Percentiles rank a stretch among this genome's conserved stretches.
phyloP scores from a whole-genome alignment of 2,888 invertebrate species.

The Eubasilissa splendida region DNA sequence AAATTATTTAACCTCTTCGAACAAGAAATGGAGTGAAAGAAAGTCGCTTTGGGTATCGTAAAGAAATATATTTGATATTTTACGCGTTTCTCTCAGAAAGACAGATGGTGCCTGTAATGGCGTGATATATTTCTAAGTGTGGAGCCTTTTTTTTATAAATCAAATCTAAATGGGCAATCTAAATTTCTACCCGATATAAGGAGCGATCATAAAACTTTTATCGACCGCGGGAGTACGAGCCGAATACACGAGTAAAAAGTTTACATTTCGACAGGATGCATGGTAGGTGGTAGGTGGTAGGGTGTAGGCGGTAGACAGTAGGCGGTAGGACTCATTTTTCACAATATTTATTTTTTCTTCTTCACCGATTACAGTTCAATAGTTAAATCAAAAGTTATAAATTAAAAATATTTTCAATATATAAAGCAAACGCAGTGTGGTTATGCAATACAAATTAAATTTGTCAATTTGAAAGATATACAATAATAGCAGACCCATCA shows the following conservation, averaged over 20 bases:
- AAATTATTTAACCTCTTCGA: slow-evolving; percentile 16
- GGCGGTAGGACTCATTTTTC: background rate
- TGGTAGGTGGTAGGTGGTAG: background rate
- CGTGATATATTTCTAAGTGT: slow-evolving; percentile 34
- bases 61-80: slow-evolving; percentile 38
- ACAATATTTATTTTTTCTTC: background rate
- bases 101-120: slow-evolving; percentile 33
- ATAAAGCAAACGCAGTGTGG: too few relatives aligned
- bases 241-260: slow-evolving; percentile 20
- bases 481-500: too few relatives aligned
- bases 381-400: too few relatives aligned
- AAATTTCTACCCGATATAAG: slow-evolving; percentile 39
- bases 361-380: too few relatives aligned
- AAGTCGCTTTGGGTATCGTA: slow-evolving; percentile 35
- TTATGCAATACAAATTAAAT: too few relatives aligned
- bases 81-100: slow-evolving; percentile 33
- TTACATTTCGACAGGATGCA: background rate
- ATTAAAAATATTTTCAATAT: too few relatives aligned
- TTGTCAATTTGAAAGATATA: too few relatives aligned
- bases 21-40: slow-evolving; percentile 31
- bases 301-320: background rate
- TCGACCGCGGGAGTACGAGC: slow-evolving; percentile 21
- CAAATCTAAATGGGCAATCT: slow-evolving; percentile 41
- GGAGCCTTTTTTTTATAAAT: slow-evolving; percentile 39
- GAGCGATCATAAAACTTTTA: slow-evolving; percentile 42